These are phyloP conservation scores for Gobio gobio DNA, from an alignment of 2,113 vertebrate species.

Conservation along the genomic window DNA sequence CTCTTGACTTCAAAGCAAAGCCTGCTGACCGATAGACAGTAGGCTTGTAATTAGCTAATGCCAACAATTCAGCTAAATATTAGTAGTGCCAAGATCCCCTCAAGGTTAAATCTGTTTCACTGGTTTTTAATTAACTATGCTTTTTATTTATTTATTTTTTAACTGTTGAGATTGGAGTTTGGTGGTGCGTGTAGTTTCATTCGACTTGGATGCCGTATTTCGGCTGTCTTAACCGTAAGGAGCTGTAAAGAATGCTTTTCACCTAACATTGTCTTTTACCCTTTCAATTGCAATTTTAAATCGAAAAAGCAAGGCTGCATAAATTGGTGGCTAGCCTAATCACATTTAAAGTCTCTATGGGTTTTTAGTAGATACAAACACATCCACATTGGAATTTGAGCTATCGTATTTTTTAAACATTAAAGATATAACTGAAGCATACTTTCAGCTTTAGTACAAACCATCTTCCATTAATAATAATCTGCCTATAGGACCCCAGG, in stretches of 20 bases:
- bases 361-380: neutral
- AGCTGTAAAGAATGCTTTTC: neutral
- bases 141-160: conserved; percentile 15
- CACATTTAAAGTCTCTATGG: neutral
- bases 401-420: too few species aligned
- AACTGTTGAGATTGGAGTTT: conserved; percentile 1
- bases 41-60: conserved; percentile 44
- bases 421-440: neutral
- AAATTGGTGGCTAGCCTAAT: neutral
- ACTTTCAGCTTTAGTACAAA: neutral
- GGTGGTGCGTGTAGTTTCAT: conserved; percentile 20
- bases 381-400: neutral
- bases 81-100: conserved; percentile 31
- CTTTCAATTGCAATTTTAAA: conserved; percentile 28
- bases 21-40: conserved; percentile 12
- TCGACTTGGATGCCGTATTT: neutral
- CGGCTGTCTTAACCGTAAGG: neutral
- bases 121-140: conserved; percentile 37
- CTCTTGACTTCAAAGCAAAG: conserved; percentile 27
- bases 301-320: neutral
- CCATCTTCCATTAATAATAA: neutral
- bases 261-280: conserved; percentile 6
- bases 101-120: conserved; percentile 25
- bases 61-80: conserved; percentile 31
- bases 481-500: too few species aligned